A percentile compares a stretch with the other conserved stretches of the same genome.
phyloP scores from a whole-genome alignment of 2,113 vertebrate species.

The Rhadina sibilatrix region DNA sequence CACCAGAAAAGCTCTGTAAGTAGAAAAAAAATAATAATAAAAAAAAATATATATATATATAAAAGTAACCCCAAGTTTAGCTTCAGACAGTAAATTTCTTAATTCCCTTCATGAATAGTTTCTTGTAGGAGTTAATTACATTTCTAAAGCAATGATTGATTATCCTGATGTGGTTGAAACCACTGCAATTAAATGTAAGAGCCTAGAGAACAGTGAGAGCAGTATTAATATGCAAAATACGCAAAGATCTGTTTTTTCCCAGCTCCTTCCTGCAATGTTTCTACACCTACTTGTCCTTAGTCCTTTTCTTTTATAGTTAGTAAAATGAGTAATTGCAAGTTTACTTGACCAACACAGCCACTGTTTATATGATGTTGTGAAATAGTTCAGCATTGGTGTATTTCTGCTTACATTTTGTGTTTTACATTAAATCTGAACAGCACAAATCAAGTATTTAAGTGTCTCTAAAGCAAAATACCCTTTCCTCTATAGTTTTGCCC shows the following conservation, averaged over 20 bases:
- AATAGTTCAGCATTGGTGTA: not conserved
- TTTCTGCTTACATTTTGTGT: not conserved
- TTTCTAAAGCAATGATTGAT: conserved; percentile 58
- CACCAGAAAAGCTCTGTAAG: not conserved
- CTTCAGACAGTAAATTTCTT: conserved; percentile 34
- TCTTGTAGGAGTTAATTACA: conserved; percentile 51
- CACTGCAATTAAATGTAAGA: conserved; percentile 33
- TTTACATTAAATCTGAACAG: not conserved
- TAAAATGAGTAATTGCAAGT: not conserved
- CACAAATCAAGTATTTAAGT: not conserved
- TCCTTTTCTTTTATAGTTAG: not conserved
- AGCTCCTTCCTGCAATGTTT: not conserved
- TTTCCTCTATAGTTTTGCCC: not conserved
- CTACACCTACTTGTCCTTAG: not conserved
- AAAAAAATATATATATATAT: no score
- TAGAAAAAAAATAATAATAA: not conserved
- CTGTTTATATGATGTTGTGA: not conserved
- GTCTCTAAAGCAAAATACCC: not conserved
- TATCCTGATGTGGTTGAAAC: conserved; percentile 48
- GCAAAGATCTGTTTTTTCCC: not conserved
- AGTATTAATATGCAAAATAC: conserved; percentile 39
- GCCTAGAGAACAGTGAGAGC: conserved; percentile 14
- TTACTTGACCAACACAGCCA: not conserved
- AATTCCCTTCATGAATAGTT: conserved; percentile 36
- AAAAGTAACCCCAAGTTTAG: not conserved